phyloP scores from a whole-genome alignment of 2,888 invertebrate species.

The Netelia inedita region DNA sequence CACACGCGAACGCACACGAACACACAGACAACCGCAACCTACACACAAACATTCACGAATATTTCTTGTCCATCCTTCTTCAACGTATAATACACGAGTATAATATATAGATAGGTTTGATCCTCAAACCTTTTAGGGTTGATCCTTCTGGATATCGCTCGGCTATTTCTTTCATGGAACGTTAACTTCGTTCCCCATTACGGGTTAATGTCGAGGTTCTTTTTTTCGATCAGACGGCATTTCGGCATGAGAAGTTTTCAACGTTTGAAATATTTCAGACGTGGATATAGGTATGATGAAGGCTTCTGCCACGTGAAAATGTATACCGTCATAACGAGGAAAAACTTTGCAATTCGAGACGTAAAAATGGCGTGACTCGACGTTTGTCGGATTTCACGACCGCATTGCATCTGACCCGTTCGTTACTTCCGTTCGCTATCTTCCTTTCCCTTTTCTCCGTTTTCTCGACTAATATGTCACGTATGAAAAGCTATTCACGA shows the following conservation, averaged over 20 bases:
- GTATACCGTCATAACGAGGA: no score
- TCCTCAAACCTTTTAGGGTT: conserved; percentile 45
- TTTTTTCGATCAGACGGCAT: conserved; percentile 33
- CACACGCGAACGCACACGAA: not conserved
- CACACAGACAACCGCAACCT: not conserved
- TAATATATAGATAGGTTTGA: conserved; percentile 42
- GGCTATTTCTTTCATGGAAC: conserved; percentile 27
- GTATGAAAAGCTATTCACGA: conserved; percentile 53
- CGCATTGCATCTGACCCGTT: not conserved
- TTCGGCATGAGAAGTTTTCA: not conserved
- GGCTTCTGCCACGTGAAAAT: not conserved
- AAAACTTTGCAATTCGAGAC: not conserved
- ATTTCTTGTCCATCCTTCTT: conserved; percentile 8
- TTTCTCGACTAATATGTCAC: conserved; percentile 32
- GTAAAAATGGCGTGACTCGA: not conserved
- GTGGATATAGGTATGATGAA: not conserved
- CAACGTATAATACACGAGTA: conserved; percentile 5
- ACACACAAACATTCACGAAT: not conserved
- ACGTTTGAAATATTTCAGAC: not conserved
- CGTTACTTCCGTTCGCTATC: not conserved
- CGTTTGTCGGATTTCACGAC: not conserved
- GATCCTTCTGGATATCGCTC: conserved; percentile 42
- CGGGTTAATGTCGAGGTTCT: conserved; percentile 23
- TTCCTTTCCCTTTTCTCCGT: not conserved
- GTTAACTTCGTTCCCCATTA: conserved; percentile 18